Base-by-base conservation (phyloP, 2,113 vertebrate species). In the Hyla sarda region DNA sequence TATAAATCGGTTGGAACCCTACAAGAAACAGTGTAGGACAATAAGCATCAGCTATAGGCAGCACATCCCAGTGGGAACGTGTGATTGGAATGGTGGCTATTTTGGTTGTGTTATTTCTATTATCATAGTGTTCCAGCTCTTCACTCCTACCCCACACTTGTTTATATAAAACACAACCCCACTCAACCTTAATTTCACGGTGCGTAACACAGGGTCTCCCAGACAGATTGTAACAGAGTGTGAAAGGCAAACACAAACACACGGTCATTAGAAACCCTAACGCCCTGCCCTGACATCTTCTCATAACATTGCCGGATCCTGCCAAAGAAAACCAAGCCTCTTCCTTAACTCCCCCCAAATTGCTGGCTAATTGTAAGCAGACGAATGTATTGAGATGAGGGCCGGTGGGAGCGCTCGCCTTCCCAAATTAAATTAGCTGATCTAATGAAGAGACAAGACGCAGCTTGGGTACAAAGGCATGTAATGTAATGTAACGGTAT, bases 201-300 rank as follows among this genome's bases (percentile, higher is more conserved):
- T n/a, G 82, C 25, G 3, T 84, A 84, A 76, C 72, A 76, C 83
- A 60, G 34, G 52, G 34, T 74, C 28, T 28, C 52, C 16, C 9
- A 25, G 65, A 86, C 60, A 60, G n/a, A 80, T 60, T 72, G 47
- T 69, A 80, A 73, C 32, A n/a, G 14, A 86, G 32, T 72, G 84
- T 73, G 77, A 80, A 81, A 74, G 28, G 21, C 65, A 87, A 87
- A 88, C 87, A 83, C 84, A 34, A 88, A 89, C 89, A 88, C 86
- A 88, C 83, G 76, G 71, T 91, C 90, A 92, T 92, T 92, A 93
- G 92, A 88, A 48, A 88, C 89, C 90, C 92, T 91, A 90, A 93
- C 92, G 91, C 89, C 88, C 90, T 87, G 82, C 86, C 88, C 88
- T 93, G 89, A 93, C 92, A 88, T 91, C 91, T 62, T 90, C 91